Conservation (phyloP, 2,888 invertebrate species). For the Helicoverpa assulta region DNA sequence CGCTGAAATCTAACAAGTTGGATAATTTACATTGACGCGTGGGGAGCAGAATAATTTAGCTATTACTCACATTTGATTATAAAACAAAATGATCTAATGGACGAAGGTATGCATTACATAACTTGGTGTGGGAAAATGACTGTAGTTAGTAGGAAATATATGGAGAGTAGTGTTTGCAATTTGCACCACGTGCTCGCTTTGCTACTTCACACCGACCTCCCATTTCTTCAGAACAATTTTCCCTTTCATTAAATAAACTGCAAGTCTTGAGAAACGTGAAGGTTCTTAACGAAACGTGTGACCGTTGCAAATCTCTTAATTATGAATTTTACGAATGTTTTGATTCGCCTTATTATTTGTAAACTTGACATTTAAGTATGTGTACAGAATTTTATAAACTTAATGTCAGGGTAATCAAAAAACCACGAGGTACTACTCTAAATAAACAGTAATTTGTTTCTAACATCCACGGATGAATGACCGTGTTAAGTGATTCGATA, state of each 20-base stretch:
- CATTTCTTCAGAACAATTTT: slow-evolving; percentile 71
- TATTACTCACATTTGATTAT: slow-evolving; percentile 54
- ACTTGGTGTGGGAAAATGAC: slow-evolving; percentile 56
- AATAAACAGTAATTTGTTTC: background rate
- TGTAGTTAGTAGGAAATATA: slow-evolving; percentile 38
- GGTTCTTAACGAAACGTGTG: slow-evolving; percentile 15
- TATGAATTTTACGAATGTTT: slow-evolving; percentile 39
- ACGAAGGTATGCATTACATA: slow-evolving; percentile 50
- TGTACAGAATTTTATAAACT: background rate
- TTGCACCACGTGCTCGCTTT: slow-evolving; percentile 72
- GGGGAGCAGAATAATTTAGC: slow-evolving; percentile 46
- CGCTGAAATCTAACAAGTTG: slow-evolving; percentile 25
- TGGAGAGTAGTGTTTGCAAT: slow-evolving; percentile 73
- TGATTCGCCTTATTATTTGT: slow-evolving; percentile 32
- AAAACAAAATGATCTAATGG: slow-evolving; percentile 52
- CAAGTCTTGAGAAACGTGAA: slow-evolving; percentile 22
- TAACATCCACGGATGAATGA: background rate
- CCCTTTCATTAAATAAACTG: slow-evolving; percentile 35
- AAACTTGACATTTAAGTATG: slow-evolving; percentile 6
- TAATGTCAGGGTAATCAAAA: slow-evolving; percentile 45
- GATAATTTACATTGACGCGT: slow-evolving; percentile 43
- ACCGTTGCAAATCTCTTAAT: slow-evolving; percentile 35
- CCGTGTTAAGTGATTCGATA: background rate
- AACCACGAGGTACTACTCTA: background rate
- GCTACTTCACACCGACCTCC: slow-evolving; percentile 71